phyloP scores from a whole-genome alignment of 2,888 invertebrate genomes.

The Drosophila picticornis region DNA sequence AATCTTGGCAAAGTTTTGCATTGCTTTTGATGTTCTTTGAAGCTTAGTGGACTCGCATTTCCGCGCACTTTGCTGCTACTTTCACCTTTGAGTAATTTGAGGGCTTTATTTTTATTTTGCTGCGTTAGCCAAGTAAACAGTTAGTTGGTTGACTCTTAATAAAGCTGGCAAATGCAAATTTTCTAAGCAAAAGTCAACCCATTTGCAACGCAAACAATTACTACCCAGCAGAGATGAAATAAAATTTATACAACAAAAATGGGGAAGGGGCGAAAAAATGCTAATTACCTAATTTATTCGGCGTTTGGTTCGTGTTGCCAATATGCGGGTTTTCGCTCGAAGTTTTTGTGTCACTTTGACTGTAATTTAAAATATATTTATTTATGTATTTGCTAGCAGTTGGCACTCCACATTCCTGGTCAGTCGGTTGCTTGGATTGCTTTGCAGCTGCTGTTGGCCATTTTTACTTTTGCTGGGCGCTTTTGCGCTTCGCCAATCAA shows the following conservation, averaged over 20 bases:
- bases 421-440: conserved; percentile 20
- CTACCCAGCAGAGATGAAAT: conserved; percentile 20
- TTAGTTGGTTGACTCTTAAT: conserved; percentile 37
- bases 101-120: conserved; percentile 1
- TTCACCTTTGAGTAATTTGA: conserved; percentile 42
- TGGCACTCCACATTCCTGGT: not conserved
- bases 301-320: conserved; percentile 16
- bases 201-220: conserved; percentile 46
- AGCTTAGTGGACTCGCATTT: conserved; percentile 35
- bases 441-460: conserved; percentile 45
- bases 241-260: conserved; percentile 7
- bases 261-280: conserved; percentile 44
- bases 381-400: conserved; percentile 45
- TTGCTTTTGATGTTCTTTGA: conserved; percentile 49
- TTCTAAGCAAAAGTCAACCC: conserved; percentile 39
- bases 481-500: conserved; percentile 79
- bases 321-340: conserved; percentile 26
- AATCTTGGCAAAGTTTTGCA: conserved; percentile 26
- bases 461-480: conserved; percentile 58
- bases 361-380: conserved; percentile 62
- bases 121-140: conserved; percentile 32
- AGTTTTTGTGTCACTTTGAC: conserved; percentile 44
- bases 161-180: conserved; percentile 52
- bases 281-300: conserved; percentile 77
- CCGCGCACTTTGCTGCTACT: conserved; percentile 18